These are phyloP conservation scores for Odontesthes bonariensis DNA, from an alignment of 2,113 vertebrate species.

Conservation along the genomic window DNA sequence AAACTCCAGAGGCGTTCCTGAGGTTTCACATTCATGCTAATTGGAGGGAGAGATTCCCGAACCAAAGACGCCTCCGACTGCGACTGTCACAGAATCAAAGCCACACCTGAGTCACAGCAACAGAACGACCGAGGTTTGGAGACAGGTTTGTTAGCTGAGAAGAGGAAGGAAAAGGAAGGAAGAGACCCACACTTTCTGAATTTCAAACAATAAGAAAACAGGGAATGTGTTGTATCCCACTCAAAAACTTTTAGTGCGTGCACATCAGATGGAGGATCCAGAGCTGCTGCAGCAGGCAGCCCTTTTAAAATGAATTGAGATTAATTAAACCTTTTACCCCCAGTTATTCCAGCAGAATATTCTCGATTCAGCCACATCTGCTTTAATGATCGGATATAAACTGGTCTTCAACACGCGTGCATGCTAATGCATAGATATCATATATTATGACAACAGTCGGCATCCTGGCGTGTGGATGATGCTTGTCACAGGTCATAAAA, in stretches of 20 bases:
- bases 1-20: too few species aligned
- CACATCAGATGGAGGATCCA: neutral
- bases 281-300: neutral
- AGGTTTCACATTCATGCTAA: too few species aligned
- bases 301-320: slow-evolving; percentile 7
- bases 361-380: neutral
- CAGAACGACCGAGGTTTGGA: neutral
- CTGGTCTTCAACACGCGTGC: neutral
- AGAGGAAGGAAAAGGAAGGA: too few species aligned
- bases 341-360: neutral
- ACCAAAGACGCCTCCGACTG: neutral
- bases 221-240: too few species aligned
- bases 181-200: too few species aligned
- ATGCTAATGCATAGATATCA: neutral
- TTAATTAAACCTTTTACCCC: slow-evolving; percentile 10
- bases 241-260: too few species aligned
- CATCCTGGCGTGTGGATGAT: neutral
- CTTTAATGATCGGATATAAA: neutral
- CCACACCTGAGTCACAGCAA: neutral
- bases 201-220: too few species aligned
- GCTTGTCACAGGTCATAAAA: slow-evolving; percentile 23
- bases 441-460: neutral
- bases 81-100: neutral
- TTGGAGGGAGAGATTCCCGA: too few species aligned
- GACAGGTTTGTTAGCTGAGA: neutral